These are phyloP conservation scores for Lindbergichthys nudifrons DNA, from an alignment of 2,797 vertebrate genomes.

Conservation along the genomic window DNA sequence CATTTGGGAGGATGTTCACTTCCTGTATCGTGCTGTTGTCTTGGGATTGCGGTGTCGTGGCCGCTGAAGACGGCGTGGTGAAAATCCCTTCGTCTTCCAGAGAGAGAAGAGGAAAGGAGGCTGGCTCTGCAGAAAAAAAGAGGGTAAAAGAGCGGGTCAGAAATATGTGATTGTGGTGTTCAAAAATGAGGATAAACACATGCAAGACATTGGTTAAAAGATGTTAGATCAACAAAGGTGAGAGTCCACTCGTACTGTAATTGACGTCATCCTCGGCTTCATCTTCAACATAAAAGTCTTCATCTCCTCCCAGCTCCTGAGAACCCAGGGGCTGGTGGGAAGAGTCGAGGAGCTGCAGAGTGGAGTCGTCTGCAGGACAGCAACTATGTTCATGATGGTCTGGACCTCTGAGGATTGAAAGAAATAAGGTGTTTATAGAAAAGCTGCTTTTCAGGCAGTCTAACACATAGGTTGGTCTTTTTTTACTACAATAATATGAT, in stretches of 20 bases:
- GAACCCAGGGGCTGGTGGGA: constrained; percentile 74
- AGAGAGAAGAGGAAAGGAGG: constrained; percentile 85
- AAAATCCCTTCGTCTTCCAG: constrained; percentile 88
- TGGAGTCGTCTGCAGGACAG: constrained; percentile 85
- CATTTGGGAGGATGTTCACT: constrained; percentile 75
- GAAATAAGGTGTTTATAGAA: neutral
- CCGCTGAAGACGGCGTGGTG: constrained; percentile 78
- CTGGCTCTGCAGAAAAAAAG: constrained; percentile 75
- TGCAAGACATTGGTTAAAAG: no score
- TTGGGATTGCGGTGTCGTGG: constrained; percentile 72
- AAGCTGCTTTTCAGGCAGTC: neutral
- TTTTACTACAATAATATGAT: neutral
- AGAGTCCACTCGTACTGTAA: constrained; percentile 64
- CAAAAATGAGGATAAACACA: neutral
- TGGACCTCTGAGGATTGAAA: constrained; percentile 62
- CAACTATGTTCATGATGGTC: constrained; percentile 75
- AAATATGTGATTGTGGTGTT: neutral
- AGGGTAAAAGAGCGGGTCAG: neutral
- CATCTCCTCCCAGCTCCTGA: constrained; percentile 67
- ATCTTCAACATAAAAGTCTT: constrained; percentile 58
- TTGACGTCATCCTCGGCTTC: constrained; percentile 61
- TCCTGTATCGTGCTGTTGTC: constrained; percentile 73
- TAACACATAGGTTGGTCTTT: no score
- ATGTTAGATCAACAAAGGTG: neutral
- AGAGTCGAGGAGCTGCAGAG: constrained; percentile 83